Conservation (phyloP, 2,797 vertebrate genomes). For the Siniperca obscura region DNA sequence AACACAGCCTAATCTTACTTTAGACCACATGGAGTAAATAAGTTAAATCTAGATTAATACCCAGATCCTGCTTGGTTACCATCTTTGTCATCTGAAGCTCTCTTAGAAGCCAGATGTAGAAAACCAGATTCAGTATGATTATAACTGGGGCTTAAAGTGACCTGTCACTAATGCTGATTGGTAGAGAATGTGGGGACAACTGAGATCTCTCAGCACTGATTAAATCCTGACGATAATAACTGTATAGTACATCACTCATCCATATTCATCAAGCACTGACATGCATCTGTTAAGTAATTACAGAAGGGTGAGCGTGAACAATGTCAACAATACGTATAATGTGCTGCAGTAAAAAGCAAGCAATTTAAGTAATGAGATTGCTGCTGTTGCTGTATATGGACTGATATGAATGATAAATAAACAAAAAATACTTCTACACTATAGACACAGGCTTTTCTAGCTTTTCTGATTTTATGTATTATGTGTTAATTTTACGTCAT, state of each 20-base stretch:
- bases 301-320: constrained; percentile 49
- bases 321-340: constrained; percentile 59
- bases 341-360: constrained; percentile 46
- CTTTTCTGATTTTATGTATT: constrained; percentile 21
- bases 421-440: not conserved
- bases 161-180: constrained; percentile 73
- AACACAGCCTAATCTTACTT: constrained; percentile 10
- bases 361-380: constrained; percentile 63
- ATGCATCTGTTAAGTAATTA: constrained; percentile 73
- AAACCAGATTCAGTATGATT: constrained; percentile 35
- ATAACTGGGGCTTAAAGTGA: constrained; percentile 38
- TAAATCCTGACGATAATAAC: constrained; percentile 75
- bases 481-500: not conserved
- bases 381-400: constrained; percentile 29
- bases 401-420: not conserved
- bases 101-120: constrained; percentile 24
- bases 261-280: constrained; percentile 70
- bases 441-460: not conserved
- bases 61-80: constrained; percentile 8
- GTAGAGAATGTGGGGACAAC: constrained; percentile 51
- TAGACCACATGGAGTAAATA: not conserved
- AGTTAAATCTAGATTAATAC: not conserved
- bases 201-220: constrained; percentile 77
- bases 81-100: constrained; percentile 15
- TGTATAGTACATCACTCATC: constrained; percentile 65